Conservation (phyloP, 2,888 invertebrate species). For the Acanthoscelides obtectus region DNA sequence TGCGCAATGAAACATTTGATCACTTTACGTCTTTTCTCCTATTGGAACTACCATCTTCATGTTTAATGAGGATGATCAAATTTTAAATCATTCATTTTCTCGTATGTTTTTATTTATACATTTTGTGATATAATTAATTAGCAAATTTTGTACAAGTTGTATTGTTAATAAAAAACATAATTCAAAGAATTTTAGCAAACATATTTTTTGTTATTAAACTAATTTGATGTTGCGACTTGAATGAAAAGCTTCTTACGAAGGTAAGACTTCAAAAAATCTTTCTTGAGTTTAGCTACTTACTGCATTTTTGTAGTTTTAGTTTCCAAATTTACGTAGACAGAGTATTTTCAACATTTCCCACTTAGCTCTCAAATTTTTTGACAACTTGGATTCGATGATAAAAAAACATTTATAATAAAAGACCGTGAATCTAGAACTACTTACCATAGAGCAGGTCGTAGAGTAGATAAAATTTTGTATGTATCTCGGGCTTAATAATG, state of each 20-base stretch:
- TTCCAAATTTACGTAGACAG: background rate
- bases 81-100: background rate
- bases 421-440: too few species aligned
- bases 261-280: background rate
- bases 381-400: too few species aligned
- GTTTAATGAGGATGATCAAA: background rate
- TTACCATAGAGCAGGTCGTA: too few species aligned
- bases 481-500: too few species aligned
- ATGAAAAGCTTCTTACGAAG: background rate
- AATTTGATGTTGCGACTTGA: background rate
- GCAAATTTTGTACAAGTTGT: background rate
- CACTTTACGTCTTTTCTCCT: background rate
- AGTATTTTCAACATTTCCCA: too few species aligned
- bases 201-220: background rate
- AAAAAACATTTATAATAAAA: too few species aligned
- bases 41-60: background rate
- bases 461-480: too few species aligned
- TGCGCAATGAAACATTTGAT: background rate
- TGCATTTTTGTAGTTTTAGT: background rate
- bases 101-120: background rate
- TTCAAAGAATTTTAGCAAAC: background rate
- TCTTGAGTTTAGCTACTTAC: background rate
- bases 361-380: too few species aligned
- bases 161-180: background rate
- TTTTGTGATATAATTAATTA: background rate